A percentile compares a stretch with the other conserved stretches of the same genome.
Evolutionary conservation across 2,113 vertebrate species (phyloP).

Genomic region (Forbesichthys agassizii): DNA sequence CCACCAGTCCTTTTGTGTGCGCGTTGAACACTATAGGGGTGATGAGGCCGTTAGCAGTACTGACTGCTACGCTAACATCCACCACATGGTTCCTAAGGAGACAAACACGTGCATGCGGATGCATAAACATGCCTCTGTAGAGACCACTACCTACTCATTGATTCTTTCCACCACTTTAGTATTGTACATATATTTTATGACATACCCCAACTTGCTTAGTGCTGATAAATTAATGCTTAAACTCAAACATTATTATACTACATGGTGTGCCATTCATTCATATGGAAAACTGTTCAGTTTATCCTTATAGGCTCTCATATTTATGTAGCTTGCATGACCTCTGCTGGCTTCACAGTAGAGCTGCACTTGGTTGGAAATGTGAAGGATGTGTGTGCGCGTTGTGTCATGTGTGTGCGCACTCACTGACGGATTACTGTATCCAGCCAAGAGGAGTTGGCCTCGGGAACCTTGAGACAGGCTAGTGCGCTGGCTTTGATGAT

Average conservation of each 20-base stretch:
- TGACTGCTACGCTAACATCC: conserved; percentile 92
- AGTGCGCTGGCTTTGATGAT: conserved; percentile 96
- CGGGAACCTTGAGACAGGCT: conserved; percentile 95
- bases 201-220: background rate
- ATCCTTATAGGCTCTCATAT: background rate
- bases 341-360: conserved; percentile 5
- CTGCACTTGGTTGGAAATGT: conserved; percentile 11
- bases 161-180: conserved; percentile 93
- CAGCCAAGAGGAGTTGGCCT: conserved; percentile 98
- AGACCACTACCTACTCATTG: conserved; percentile 53
- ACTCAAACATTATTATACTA: background rate
- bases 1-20: conserved; percentile 89
- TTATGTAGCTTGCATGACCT: conserved; percentile 8
- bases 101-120: conserved; percentile 1
- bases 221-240: background rate
- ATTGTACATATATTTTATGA: too few relatives aligned
- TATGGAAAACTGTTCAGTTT: background rate
- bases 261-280: too few relatives aligned
- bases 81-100: conserved; percentile 92
- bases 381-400: background rate
- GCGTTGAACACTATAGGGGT: conserved; percentile 98
- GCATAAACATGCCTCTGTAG: background rate
- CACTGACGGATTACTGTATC: conserved; percentile 97
- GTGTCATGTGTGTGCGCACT: conserved; percentile 66
- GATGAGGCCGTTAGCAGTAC: conserved; percentile 91